phyloP scores from a whole-genome alignment of 2,797 vertebrate species.

The Pseudochromis fuscus region DNA sequence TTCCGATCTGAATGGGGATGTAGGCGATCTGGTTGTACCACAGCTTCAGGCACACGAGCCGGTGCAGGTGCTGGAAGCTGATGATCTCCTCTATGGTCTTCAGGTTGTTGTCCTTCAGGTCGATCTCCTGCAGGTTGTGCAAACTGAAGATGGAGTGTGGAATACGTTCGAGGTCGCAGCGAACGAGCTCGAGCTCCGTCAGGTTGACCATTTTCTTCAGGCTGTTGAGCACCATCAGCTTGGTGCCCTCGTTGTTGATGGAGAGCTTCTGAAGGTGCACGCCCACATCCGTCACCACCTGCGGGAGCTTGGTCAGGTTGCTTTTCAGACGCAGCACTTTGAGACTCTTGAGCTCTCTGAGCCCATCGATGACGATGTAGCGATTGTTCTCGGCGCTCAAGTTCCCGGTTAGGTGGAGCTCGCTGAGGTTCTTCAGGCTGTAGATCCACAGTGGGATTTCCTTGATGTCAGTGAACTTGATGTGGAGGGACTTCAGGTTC shows the following conservation, averaged over 20 bases:
- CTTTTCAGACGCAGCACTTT: constrained; percentile 96
- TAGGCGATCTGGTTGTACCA: constrained; percentile 99
- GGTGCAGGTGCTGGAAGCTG: constrained; percentile 98
- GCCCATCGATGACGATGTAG: constrained; percentile 94
- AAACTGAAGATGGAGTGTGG: constrained; percentile 98
- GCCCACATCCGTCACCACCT: constrained; percentile 96
- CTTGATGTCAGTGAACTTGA: constrained; percentile 99
- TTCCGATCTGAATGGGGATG: constrained; percentile 97
- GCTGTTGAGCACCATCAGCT: constrained; percentile 98
- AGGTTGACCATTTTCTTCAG: constrained; percentile 99
- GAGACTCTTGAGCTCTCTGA: constrained; percentile 95
- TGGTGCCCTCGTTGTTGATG: constrained; percentile 98
- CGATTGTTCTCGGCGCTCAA: constrained; percentile 97
- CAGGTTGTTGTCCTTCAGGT: constrained; percentile 99
- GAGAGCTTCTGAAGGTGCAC: constrained; percentile 98
- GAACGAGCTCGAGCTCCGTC: constrained; percentile 94
- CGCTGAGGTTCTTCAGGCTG: constrained; percentile 95
- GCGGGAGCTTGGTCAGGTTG: constrained; percentile 96
- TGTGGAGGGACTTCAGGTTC: constrained; percentile 94
- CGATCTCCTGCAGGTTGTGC: constrained; percentile 97
- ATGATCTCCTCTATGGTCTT: constrained; percentile 99
- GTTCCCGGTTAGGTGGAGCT: constrained; percentile 96
- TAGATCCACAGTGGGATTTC: constrained; percentile 99
- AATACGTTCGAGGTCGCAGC: constrained; percentile 96
- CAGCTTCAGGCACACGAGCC: constrained; percentile 92